phyloP scores from a whole-genome alignment of 2,797 vertebrate species.

The Anomalospiza imberbis region DNA sequence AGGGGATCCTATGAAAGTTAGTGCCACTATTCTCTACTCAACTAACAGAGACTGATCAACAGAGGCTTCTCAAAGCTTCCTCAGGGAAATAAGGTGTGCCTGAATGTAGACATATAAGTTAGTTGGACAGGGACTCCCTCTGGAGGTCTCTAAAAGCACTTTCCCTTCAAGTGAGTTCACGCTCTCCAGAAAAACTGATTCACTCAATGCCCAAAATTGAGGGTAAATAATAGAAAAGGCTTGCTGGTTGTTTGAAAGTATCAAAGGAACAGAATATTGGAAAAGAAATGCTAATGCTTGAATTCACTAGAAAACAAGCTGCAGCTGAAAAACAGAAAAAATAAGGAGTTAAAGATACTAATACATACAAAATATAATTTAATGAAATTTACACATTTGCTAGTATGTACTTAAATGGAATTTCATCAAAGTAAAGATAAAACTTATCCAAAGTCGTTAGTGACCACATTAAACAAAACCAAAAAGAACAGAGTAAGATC shows the following conservation, averaged over 20 bases:
- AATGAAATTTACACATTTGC: not conserved
- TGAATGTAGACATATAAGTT: not conserved
- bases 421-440: not conserved
- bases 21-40: not conserved
- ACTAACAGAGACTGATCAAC: not conserved
- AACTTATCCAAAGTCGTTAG: not conserved
- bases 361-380: not conserved
- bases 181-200: not conserved
- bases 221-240: not conserved
- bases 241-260: not conserved
- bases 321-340: not conserved
- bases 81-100: not conserved
- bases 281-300: not conserved
- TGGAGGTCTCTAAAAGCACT: conserved; percentile 29
- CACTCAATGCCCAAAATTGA: not conserved
- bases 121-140: conserved; percentile 28
- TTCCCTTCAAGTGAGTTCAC: not conserved
- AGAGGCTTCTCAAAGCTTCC: not conserved
- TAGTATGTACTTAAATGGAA: not conserved
- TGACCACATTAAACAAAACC: not conserved
- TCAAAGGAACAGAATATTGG: not conserved
- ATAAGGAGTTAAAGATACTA: not conserved
- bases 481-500: not conserved
- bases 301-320: not conserved
- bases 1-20: not conserved